phyloP scores from a whole-genome alignment of 92 coral and sea anemone species.

The Porites divaricata region DNA sequence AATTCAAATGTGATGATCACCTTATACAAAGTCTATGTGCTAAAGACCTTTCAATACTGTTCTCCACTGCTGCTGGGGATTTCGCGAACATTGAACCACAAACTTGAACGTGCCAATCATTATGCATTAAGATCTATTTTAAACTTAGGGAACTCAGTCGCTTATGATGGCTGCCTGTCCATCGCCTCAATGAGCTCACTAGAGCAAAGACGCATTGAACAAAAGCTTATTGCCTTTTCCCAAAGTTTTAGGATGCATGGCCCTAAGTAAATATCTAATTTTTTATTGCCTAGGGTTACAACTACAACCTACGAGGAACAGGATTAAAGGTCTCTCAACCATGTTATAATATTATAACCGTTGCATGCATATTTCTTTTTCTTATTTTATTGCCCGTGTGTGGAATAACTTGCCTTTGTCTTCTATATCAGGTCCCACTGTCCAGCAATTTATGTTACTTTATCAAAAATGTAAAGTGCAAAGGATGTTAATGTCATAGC shows the following conservation, averaged over 20 bases:
- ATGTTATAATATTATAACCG: slow-evolving; percentile 6
- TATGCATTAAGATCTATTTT: not conserved
- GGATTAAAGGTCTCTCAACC: slow-evolving; percentile 36
- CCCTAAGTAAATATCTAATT: not conserved
- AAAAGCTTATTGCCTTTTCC: not conserved
- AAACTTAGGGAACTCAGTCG: not conserved
- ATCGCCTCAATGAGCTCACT: not conserved
- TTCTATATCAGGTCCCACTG: no score
- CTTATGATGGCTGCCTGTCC: not conserved
- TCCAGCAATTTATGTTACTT: no score
- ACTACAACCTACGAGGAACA: slow-evolving; percentile 20
- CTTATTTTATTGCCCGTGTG: slow-evolving; percentile 22
- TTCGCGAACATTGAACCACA: not conserved
- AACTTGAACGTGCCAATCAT: slow-evolving; percentile 15
- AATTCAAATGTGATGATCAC: not conserved
- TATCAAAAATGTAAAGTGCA: not conserved
- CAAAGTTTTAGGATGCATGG: not conserved
- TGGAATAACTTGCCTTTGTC: not conserved
- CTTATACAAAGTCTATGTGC: slow-evolving; percentile 18
- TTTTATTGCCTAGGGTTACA: slow-evolving; percentile 39
- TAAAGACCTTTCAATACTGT: slow-evolving; percentile 34
- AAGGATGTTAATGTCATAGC: no score
- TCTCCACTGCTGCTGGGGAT: slow-evolving; percentile 38
- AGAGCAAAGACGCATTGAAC: not conserved
- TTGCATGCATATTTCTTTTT: slow-evolving; percentile 32